phyloP scores from a whole-genome alignment of 2,888 invertebrate genomes.

The Lissocephala sabroskyi region DNA sequence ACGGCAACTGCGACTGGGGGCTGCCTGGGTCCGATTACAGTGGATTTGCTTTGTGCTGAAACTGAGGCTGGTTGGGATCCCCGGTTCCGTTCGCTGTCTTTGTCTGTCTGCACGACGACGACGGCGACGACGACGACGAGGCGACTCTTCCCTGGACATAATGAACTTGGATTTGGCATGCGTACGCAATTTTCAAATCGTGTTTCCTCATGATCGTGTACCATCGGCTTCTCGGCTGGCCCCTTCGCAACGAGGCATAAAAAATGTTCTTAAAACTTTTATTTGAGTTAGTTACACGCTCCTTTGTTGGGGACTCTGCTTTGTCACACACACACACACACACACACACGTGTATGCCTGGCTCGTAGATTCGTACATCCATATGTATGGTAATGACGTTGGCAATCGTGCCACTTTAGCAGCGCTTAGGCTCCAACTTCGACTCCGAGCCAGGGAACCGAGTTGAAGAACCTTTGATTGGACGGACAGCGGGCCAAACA shows the following conservation, averaged over 20 bases:
- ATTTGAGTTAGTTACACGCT: conserved; percentile 55
- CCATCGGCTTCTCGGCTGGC: not conserved
- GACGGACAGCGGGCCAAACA: conserved; percentile 51
- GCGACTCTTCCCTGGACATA: conserved; percentile 49
- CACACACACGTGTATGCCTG: no score
- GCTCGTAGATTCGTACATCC: conserved; percentile 17
- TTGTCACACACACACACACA: no score
- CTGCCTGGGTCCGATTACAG: conserved; percentile 2
- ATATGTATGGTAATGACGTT: conserved; percentile 63
- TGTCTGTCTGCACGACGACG: conserved; percentile 2
- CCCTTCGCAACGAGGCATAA: conserved; percentile 20
- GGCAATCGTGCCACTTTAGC: conserved; percentile 67
- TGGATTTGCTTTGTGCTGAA: not conserved
- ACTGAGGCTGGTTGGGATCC: not conserved
- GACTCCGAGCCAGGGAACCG: conserved; percentile 19
- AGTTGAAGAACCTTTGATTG: conserved; percentile 67
- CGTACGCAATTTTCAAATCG: conserved; percentile 61
- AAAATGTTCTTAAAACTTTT: conserved; percentile 43
- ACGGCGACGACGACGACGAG: conserved; percentile 10
- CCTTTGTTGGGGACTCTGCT: conserved; percentile 11
- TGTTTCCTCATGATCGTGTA: conserved; percentile 36
- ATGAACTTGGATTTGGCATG: conserved; percentile 56
- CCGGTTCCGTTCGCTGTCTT: not conserved
- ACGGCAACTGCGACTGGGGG: no score
- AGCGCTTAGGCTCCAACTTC: conserved; percentile 53